A percentile compares a stretch with the other conserved stretches of the same genome.
phyloP scores from a whole-genome alignment of 2,888 invertebrate genomes.

The Drosophila rubida region DNA sequence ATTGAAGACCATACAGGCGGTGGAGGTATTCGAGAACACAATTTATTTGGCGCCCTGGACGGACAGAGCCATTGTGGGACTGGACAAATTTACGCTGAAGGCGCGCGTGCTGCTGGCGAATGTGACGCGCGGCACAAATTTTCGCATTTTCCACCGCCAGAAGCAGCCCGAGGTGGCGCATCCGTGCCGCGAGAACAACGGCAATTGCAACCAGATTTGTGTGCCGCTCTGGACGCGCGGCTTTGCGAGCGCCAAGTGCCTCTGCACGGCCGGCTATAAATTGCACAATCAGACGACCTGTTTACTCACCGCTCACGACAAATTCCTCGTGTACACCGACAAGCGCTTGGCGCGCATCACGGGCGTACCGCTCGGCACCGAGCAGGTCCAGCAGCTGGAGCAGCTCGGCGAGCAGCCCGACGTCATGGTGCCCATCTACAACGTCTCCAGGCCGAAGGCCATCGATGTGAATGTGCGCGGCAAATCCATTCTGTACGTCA shows the following conservation, averaged over 20 bases:
- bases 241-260: constrained; percentile 88
- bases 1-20: constrained; percentile 87
- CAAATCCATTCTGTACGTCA: constrained; percentile 88
- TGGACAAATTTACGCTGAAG: constrained; percentile 87
- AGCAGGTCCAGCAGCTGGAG: constrained; percentile 72
- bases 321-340: constrained; percentile 89
- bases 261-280: constrained; percentile 90
- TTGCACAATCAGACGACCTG: constrained; percentile 87
- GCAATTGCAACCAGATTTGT: constrained; percentile 92
- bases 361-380: constrained; percentile 86
- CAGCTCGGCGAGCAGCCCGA: constrained; percentile 82
- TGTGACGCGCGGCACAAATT: constrained; percentile 87
- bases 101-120: constrained; percentile 85
- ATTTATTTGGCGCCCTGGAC: constrained; percentile 91
- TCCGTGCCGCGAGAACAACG: constrained; percentile 89
- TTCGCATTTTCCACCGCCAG: constrained; percentile 91
- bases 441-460: constrained; percentile 86
- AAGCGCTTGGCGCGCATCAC: constrained; percentile 90
- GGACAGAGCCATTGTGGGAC: constrained; percentile 87
- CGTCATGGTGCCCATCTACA: constrained; percentile 90
- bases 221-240: constrained; percentile 87
- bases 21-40: constrained; percentile 90
- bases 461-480: constrained; percentile 89
- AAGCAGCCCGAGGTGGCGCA: constrained; percentile 90
- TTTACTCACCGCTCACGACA: constrained; percentile 86